Evolutionary conservation across 2,113 vertebrate genomes (phyloP).

Genomic region (Mustelus asterias): DNA sequence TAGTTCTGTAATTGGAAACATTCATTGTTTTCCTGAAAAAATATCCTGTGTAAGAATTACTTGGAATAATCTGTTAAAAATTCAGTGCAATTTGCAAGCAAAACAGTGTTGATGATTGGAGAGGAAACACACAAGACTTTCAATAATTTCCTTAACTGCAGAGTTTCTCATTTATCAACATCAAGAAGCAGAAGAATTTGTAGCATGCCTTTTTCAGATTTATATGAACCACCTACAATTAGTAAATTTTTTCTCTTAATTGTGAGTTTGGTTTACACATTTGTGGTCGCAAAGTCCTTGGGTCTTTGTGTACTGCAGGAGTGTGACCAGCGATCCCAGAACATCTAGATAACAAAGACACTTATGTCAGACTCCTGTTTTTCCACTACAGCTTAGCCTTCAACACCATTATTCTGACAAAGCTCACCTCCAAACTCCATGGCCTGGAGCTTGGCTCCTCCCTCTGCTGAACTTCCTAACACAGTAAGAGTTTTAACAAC

Average conservation of each 20-base stretch:
- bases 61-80: neutral
- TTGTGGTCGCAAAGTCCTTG: neutral
- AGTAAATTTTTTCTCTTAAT: neutral
- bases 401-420: too few species aligned
- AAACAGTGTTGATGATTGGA: neutral
- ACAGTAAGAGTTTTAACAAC: too few species aligned
- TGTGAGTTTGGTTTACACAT: neutral
- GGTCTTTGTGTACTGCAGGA: neutral
- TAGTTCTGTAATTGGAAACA: neutral
- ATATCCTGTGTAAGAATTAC: neutral
- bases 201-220: neutral
- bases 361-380: too few species aligned
- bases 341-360: too few species aligned
- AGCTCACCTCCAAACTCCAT: too few species aligned
- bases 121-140: neutral
- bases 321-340: neutral
- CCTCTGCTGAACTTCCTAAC: too few species aligned
- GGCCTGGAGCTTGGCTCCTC: too few species aligned
- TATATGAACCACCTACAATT: neutral
- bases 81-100: neutral
- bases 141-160: slow-evolving; percentile 12
- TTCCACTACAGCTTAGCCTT: too few species aligned
- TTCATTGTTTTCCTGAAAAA: neutral
- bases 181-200: neutral
- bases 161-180: neutral